Percentiles rank a stretch among this genome's conserved stretches.
These are phyloP conservation scores for Accipiter virgatus DNA, from an alignment of 2,113 vertebrate genomes.

Conservation along the genomic window DNA sequence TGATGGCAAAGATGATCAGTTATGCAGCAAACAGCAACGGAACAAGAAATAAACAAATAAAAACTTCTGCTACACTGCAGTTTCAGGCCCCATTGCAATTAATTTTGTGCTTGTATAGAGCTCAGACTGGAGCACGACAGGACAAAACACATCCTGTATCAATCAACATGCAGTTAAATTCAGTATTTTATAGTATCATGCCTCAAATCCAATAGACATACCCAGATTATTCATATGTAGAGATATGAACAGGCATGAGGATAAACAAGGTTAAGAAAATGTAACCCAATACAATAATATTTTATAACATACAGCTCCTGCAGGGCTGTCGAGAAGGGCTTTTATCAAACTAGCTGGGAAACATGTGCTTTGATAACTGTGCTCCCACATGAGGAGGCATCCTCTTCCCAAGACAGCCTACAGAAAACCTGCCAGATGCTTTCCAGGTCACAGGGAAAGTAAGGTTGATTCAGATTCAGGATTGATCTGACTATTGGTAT, in stretches of 20 bases:
- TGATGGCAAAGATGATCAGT: neutral
- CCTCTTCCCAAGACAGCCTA: neutral
- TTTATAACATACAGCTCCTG: neutral
- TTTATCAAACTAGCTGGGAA: neutral
- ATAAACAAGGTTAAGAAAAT: neutral
- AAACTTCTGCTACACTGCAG: neutral
- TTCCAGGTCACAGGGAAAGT: neutral
- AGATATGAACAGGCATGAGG: accelerated
- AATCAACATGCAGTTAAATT: neutral
- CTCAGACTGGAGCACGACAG: neutral
- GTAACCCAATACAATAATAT: neutral
- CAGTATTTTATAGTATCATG: neutral
- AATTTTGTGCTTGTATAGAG: neutral
- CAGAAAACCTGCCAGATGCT: neutral
- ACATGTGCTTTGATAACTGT: accelerated
- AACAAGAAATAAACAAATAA: neutral
- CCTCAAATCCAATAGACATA: neutral
- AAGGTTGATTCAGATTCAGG: neutral
- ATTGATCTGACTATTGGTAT: neutral
- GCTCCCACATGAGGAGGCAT: neutral
- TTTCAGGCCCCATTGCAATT: neutral
- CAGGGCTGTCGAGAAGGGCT: neutral
- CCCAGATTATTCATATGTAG: neutral
- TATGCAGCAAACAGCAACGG: neutral
- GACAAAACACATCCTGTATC: neutral